Evolutionary conservation across 1,140 invertebrate species (phyloP).

Genomic region (Anastrepha obliqua): DNA sequence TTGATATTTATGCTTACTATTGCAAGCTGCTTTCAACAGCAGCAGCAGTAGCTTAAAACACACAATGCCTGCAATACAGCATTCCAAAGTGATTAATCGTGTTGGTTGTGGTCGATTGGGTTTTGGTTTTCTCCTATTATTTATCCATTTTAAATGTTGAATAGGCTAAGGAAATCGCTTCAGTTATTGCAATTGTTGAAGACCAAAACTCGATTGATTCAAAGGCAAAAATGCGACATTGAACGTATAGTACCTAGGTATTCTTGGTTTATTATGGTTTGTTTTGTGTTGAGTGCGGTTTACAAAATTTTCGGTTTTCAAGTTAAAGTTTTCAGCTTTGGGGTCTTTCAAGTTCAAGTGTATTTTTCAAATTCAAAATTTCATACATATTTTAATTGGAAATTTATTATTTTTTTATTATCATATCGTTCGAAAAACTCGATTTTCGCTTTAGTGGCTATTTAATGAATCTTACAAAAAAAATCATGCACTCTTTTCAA

Average conservation of each 20-base stretch:
- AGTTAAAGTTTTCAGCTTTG: background rate
- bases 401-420: too few relatives aligned
- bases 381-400: too few relatives aligned
- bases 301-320: background rate
- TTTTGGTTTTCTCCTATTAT: slow-evolving; percentile 42
- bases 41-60: background rate
- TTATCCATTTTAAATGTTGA: slow-evolving; percentile 31
- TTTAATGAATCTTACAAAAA: too few relatives aligned
- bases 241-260: background rate
- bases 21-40: background rate
- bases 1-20: background rate
- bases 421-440: too few relatives aligned
- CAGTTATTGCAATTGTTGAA: background rate
- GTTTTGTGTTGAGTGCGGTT: background rate
- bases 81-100: slow-evolving; percentile 54
- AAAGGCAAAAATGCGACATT: background rate
- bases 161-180: background rate
- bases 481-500: too few relatives aligned
- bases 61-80: background rate
- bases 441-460: too few relatives aligned
- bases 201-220: background rate
- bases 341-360: too few relatives aligned
- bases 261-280: background rate
- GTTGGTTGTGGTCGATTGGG: slow-evolving; percentile 51
- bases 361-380: too few relatives aligned